These are phyloP conservation scores for Anoncus sp. DNA, from an alignment of 2,888 invertebrate species.

Conservation along the genomic window DNA sequence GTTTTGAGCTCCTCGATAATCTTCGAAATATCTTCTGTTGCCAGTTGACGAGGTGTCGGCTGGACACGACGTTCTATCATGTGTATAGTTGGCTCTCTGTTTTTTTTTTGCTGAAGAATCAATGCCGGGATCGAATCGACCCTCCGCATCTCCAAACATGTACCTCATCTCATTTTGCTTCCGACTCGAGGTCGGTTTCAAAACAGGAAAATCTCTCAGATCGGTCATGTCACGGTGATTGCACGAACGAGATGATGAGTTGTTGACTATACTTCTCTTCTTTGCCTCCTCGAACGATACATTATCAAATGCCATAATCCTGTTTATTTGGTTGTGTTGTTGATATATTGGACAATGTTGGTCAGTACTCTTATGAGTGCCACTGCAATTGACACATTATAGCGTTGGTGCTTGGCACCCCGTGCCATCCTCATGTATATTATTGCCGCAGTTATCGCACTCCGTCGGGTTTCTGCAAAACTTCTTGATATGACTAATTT, in stretches of 20 bases:
- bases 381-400: constrained; percentile 12
- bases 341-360: not conserved
- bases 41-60: too few species aligned
- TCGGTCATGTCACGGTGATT: not conserved
- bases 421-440: constrained; percentile 13
- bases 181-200: not conserved
- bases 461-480: constrained; percentile 10
- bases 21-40: too few species aligned
- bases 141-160: constrained; percentile 6
- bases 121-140: too few species aligned
- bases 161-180: constrained; percentile 2
- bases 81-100: too few species aligned
- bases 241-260: too few species aligned
- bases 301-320: constrained; percentile 31
- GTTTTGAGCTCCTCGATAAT: too few species aligned
- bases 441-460: not conserved
- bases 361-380: constrained; percentile 15
- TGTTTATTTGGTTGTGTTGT: constrained; percentile 19
- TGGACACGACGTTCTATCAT: too few species aligned
- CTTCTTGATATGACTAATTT: constrained; percentile 14
- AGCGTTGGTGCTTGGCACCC: not conserved
- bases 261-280: not conserved
- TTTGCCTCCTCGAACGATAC: constrained; percentile 26
- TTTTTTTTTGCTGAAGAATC: too few species aligned
- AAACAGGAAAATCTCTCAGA: constrained; percentile 18